Base-by-base conservation (phyloP, 2,113 vertebrate species). In the Pollachius pollachius region DNA sequence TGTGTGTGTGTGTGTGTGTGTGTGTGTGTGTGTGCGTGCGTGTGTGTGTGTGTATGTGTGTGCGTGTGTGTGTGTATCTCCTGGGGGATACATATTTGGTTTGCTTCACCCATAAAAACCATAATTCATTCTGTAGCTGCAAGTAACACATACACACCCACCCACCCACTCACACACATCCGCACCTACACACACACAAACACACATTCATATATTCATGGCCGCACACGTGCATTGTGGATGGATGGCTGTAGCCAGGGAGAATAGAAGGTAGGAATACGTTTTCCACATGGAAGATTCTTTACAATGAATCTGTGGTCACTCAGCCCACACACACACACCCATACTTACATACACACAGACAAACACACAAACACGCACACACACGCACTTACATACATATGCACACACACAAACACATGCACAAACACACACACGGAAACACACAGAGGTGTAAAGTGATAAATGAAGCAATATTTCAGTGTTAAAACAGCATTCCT, bases 381-480 rank as follows among this genome's bases (percentile, higher is more conserved):
- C 12, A 25, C 21, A 62, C 19, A 23, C 60, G 15, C 23, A 62
- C 23, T 3, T 0, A 34, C 52, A 54, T 11, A 27, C 25, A 34
- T 15, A 64, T 17, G 7, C 62, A 64, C 62, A 64, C 62, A 34
- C 62, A 64, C 27, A 64, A 27, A 30, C 30, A 30, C 30, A 30
- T 2, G 18, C 16, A 58, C 57, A 62, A 4, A 64, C 62, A 64
- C 62, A 34, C 62, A 64, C 62, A 64, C 62, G n/a, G 27, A 64
- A 15, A 64, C 62, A 34, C 30, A 34, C 30, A 34, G 30, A 4
- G 30, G 30, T 80, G 73, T 67, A 65, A 76, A 74, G 75, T 87
- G 85, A 87, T 89, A 81, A 89, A 87, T 88, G 85, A 81, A 85
- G 85, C 82, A 84, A 89, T 89, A 86, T 87, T 87, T 87, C 79